These are phyloP conservation scores for Acanthopagrus latus DNA, from an alignment of 2,797 vertebrate species.

Conservation along the genomic window DNA sequence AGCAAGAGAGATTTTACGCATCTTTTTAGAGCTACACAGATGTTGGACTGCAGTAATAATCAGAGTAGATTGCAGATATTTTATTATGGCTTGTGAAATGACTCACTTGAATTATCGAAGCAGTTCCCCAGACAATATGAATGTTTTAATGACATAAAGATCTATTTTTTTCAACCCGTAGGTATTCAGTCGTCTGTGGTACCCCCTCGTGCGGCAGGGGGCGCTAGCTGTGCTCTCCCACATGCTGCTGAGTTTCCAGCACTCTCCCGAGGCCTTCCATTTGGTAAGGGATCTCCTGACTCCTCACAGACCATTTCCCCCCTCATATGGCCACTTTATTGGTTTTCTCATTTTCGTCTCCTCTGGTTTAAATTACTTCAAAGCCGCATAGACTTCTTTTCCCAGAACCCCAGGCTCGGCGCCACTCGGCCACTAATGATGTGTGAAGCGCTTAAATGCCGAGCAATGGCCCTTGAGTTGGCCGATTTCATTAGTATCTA, in stretches of 20 bases:
- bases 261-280: slow-evolving; percentile 99
- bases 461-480: slow-evolving; percentile 61
- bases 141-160: slow-evolving; percentile 13
- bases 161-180: slow-evolving; percentile 65
- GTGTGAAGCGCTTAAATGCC: slow-evolving; percentile 68
- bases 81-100: neutral
- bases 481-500: slow-evolving; percentile 59
- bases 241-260: slow-evolving; percentile 99
- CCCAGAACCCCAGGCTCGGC: slow-evolving; percentile 50
- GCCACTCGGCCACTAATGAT: slow-evolving; percentile 58
- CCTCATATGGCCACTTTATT: slow-evolving; percentile 60
- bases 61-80: neutral
- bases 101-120: neutral
- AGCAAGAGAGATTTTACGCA: neutral
- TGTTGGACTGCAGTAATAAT: slow-evolving; percentile 10
- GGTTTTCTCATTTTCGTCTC: slow-evolving; percentile 63
- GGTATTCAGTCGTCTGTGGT: slow-evolving; percentile 98
- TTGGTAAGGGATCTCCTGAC: slow-evolving; percentile 87
- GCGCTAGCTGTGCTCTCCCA: slow-evolving; percentile 96
- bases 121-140: neutral
- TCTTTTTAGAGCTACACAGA: slow-evolving; percentile 13
- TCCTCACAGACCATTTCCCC: slow-evolving; percentile 66
- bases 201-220: slow-evolving; percentile 96
- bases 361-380: slow-evolving; percentile 69
- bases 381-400: slow-evolving; percentile 57